Percentiles rank a stretch among this genome's conserved stretches.
phyloP scores from a whole-genome alignment of 2,797 vertebrate genomes.

The Paguma larvata region DNA sequence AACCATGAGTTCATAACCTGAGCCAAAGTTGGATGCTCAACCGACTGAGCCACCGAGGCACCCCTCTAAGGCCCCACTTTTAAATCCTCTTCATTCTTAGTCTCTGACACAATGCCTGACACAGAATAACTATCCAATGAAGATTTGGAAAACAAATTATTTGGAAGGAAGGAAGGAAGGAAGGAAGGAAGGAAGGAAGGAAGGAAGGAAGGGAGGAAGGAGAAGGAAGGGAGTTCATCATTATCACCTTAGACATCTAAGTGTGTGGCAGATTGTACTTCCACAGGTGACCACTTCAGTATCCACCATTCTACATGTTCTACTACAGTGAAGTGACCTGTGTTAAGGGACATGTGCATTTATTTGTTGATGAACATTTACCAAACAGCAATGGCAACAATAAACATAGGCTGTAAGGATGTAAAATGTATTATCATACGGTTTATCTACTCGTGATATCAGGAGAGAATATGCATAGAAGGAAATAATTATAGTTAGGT shows the following conservation, averaged over 20 bases:
- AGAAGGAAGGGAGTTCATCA: background rate
- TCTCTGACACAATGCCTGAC: background rate
- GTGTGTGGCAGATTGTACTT: background rate
- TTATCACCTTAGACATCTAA: background rate
- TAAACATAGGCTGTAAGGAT: background rate
- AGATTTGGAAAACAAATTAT: background rate
- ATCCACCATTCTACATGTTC: background rate
- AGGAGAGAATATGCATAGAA: background rate
- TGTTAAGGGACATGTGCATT: background rate
- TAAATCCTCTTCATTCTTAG: background rate
- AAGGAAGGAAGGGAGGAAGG: background rate
- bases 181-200: background rate
- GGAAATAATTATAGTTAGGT: background rate
- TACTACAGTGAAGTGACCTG: background rate
- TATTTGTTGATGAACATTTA: background rate
- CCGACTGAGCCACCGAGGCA: background rate
- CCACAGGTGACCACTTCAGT: background rate
- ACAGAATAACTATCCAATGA: background rate
- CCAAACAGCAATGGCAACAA: background rate
- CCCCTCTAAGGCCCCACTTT: background rate
- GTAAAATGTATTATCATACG: background rate
- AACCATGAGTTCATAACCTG: background rate
- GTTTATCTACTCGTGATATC: background rate
- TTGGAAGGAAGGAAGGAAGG: background rate
- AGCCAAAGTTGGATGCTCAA: background rate